Evolutionary conservation across 2,113 vertebrate species (phyloP).

Genomic region (Tonatia bakeri): DNA sequence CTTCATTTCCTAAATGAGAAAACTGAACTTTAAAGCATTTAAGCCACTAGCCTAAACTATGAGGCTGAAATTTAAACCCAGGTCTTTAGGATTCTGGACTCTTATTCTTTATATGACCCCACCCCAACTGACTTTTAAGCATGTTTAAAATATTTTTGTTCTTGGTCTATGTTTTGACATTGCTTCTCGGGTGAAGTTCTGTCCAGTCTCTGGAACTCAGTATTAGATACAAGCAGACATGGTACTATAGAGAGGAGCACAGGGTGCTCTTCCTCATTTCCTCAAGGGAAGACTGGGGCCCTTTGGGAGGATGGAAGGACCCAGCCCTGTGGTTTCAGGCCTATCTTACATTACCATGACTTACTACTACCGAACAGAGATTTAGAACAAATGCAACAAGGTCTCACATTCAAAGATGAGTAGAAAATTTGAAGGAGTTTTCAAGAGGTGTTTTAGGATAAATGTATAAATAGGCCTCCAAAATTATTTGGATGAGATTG

Average conservation of each 20-base stretch:
- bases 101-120: neutral
- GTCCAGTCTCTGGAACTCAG: neutral
- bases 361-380: neutral
- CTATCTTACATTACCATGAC: neutral
- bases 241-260: fast-evolving
- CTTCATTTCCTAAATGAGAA: neutral
- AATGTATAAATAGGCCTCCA: neutral
- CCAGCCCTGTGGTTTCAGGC: neutral
- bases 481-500: neutral
- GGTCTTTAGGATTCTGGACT: neutral
- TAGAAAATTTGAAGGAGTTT: neutral
- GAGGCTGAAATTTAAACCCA: neutral
- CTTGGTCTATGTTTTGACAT: neutral
- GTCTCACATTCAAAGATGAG: neutral
- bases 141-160: neutral
- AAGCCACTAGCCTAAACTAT: neutral
- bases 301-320: neutral
- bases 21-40: neutral
- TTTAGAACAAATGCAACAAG: neutral
- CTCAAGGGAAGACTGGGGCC: neutral
- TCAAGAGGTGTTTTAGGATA: neutral
- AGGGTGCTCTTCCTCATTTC: neutral
- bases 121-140: neutral
- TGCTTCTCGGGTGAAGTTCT: neutral
- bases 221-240: fast-evolving